Evolutionary conservation across 1,140 invertebrate species (phyloP).

Genomic region (Neodiprion virginianus): DNA sequence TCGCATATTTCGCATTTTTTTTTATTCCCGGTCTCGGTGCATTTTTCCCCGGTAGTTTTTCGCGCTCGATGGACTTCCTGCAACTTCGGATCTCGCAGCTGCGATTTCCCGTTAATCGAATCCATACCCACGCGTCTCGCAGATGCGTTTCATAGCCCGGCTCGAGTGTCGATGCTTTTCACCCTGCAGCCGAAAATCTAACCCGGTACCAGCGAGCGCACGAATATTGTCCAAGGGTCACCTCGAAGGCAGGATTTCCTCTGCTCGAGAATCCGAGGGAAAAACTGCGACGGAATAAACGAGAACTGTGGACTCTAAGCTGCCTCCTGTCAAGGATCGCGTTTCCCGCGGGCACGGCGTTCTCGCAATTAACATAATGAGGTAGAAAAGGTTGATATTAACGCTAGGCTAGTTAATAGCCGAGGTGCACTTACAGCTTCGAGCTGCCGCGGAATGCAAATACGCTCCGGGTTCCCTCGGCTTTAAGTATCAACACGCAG

Average conservation of each 20-base stretch:
- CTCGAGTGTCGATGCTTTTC: too few species aligned
- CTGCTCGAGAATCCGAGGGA: too few species aligned
- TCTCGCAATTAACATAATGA: slow-evolving; percentile 51
- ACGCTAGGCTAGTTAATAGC: slow-evolving; percentile 48
- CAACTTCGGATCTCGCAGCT: background rate
- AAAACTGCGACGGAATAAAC: too few species aligned
- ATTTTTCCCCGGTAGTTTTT: slow-evolving; percentile 34
- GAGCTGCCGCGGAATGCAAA: slow-evolving; percentile 38
- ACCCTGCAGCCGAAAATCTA: too few species aligned
- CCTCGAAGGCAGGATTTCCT: too few species aligned
- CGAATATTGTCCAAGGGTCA: too few species aligned
- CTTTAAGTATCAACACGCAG: background rate
- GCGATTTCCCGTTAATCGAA: slow-evolving; percentile 11
- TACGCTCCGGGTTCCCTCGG: slow-evolving; percentile 29
- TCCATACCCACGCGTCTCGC: too few species aligned
- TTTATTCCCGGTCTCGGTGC: slow-evolving; percentile 39
- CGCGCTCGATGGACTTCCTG: too few species aligned
- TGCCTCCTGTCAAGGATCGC: too few species aligned
- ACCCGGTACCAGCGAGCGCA: too few species aligned
- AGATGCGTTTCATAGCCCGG: too few species aligned
- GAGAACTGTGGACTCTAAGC: too few species aligned
- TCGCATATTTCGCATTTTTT: slow-evolving; percentile 44
- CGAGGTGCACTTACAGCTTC: slow-evolving; percentile 29
- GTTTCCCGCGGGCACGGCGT: background rate
- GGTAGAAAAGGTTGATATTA: slow-evolving; percentile 47